Percentiles rank a stretch among this genome's conserved stretches.
Conservation (phyloP, 2,888 invertebrate species). For the Himalopsyche japonica region DNA sequence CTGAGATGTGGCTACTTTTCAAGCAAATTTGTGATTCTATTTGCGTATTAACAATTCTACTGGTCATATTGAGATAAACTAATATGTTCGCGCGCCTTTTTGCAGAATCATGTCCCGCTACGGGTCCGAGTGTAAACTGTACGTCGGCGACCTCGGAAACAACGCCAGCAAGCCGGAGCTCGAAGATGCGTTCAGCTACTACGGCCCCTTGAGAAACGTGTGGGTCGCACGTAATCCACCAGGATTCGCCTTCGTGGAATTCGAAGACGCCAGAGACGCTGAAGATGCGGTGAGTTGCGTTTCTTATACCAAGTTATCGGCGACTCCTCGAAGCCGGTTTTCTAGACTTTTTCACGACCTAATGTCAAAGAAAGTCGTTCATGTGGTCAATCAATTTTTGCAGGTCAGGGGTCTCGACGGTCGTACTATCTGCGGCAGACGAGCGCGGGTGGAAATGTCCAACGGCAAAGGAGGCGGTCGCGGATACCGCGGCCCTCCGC, state of each 20-base stretch:
- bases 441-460: conserved; percentile 90
- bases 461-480: conserved; percentile 72
- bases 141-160: conserved; percentile 92
- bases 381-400: too few relatives aligned
- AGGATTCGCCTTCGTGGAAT: conserved; percentile 93
- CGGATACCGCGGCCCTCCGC: conserved; percentile 60
- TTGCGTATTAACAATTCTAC: not conserved
- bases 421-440: conserved; percentile 83
- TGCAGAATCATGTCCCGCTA: conserved; percentile 69
- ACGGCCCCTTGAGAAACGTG: conserved; percentile 89
- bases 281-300: conserved; percentile 78
- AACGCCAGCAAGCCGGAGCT: conserved; percentile 90
- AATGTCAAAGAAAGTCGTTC: too few relatives aligned
- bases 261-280: conserved; percentile 90
- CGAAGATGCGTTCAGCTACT: conserved; percentile 91
- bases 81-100: not conserved
- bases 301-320: too few relatives aligned
- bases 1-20: not conserved
- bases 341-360: too few relatives aligned
- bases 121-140: conserved; percentile 89
- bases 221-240: conserved; percentile 98
- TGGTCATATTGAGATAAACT: not conserved
- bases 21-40: not conserved
- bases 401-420: conserved; percentile 67
- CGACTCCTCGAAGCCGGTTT: too few relatives aligned